phyloP scores from a whole-genome alignment of 1,140 invertebrate species.

The Coboldia fuscipes region DNA sequence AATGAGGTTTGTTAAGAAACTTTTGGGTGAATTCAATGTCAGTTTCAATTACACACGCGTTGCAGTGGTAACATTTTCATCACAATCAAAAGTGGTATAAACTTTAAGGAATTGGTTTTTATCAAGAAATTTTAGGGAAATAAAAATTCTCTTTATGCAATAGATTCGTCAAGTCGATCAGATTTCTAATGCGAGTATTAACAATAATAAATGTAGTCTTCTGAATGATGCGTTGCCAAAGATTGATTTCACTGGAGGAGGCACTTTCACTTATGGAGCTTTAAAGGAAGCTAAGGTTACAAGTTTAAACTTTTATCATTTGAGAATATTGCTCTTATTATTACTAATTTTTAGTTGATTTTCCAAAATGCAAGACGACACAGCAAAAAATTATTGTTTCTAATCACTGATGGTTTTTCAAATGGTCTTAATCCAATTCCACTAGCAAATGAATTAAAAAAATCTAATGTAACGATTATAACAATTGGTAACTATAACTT shows the following conservation, averaged over 20 bases:
- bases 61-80: constrained; percentile 43
- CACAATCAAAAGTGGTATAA: constrained; percentile 28
- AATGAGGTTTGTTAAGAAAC: constrained; percentile 44
- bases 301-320: constrained; percentile 1
- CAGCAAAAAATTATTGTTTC: constrained; percentile 37
- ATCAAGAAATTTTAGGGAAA: not conserved
- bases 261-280: constrained; percentile 45
- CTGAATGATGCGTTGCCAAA: constrained; percentile 34
- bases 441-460: constrained; percentile 28
- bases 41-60: constrained; percentile 37
- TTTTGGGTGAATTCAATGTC: constrained; percentile 46
- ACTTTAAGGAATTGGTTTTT: not conserved
- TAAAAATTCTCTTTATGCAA: not conserved
- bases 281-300: constrained; percentile 36
- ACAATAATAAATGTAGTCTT: constrained; percentile 39
- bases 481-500: constrained; percentile 32
- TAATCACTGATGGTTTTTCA: constrained; percentile 52
- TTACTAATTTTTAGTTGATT: constrained; percentile 24
- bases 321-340: not conserved
- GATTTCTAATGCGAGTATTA: constrained; percentile 23
- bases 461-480: constrained; percentile 32
- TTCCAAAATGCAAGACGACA: constrained; percentile 24
- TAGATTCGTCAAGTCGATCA: constrained; percentile 36
- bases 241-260: constrained; percentile 39
- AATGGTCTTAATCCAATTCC: constrained; percentile 45